Evolutionary conservation across 2,888 invertebrate genomes (phyloP), one percentile per base, ranked within the genome.

Genomic region (Eupeodes luniger): DNA sequence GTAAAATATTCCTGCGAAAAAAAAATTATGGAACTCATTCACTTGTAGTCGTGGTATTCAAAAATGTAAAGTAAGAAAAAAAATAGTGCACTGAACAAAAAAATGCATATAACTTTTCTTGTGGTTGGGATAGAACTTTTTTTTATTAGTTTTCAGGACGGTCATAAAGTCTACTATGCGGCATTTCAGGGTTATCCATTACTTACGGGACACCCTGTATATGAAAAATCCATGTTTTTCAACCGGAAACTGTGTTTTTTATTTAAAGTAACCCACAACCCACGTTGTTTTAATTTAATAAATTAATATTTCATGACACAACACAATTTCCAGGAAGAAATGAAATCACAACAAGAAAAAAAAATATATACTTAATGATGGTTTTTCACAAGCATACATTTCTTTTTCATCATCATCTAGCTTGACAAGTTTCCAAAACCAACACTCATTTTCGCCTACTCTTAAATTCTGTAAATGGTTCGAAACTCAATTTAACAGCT

Each of bases 351-450:
- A 70, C 7, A 12, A 47, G 2, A 51, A 53, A n/a, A 10, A 59
- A 4, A 51, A 44, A 36, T 14, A 34, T 34, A 49, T 34, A 51
- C n/a, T 51, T 49, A 49, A 19, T 51, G 67, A 79, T 70, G 47
- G 69, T 12, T 78, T 86, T 86, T 86, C 85, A 78, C 82, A 86
- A 82, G 69, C 67, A 64, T 78, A 69, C 34, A 74, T 69, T 75
- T 83, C 36, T 61, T 87, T 85, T 79, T 76, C 83, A 67, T 87
- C 83, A 67, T 87, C 82, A 83, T 75, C 66, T 66, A 61, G 14
- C 16, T 40, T 27, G 64, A 19, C 55, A 51, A 53, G 66, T 11
- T 40, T 85, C 82, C 85, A 74, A 85, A 85, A 74, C 19, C 59
- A 83, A 59, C 19, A 11, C 5, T 49, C 5, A 44, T 1, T 40